A percentile compares a stretch with the other conserved stretches of the same genome.
These are phyloP conservation scores for Melanotaenia parkinsoni DNA, from an alignment of 2,797 vertebrate species.

Conservation along the genomic window DNA sequence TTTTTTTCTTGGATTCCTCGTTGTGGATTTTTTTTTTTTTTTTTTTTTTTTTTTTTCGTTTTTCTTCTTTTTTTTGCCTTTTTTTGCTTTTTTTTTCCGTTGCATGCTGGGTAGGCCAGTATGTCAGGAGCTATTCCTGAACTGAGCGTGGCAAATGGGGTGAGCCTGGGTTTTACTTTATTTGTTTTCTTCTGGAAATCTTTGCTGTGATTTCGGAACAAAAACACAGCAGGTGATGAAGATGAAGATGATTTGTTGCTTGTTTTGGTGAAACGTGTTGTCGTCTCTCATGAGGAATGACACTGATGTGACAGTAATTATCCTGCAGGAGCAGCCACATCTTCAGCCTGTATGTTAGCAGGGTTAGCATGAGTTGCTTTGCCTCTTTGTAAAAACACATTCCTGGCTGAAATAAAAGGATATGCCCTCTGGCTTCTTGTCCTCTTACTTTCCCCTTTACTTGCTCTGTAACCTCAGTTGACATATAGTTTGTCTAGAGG, in stretches of 20 bases:
- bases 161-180: slow-evolving; percentile 31
- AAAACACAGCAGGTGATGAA: neutral
- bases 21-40: no score
- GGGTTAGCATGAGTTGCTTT: neutral
- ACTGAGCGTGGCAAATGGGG: slow-evolving; percentile 21
- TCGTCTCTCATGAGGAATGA: neutral
- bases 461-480: slow-evolving; percentile 46
- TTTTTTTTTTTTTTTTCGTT: no score
- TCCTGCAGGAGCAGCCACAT: slow-evolving; percentile 10
- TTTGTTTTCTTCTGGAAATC: neutral
- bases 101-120: slow-evolving; percentile 76
- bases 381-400: neutral
- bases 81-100: no score
- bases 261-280: neutral
- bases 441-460: slow-evolving; percentile 2
- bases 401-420: neutral
- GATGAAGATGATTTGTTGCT: neutral
- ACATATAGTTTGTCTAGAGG: slow-evolving; percentile 21
- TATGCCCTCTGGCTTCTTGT: slow-evolving; percentile 5
- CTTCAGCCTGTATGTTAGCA: neutral
- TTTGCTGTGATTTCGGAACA: neutral
- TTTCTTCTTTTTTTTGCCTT: no score
- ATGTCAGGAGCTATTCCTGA: slow-evolving; percentile 65
- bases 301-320: neutral
- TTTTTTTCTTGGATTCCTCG: no score